Evolutionary conservation across 1,140 invertebrate genomes (phyloP).

Genomic region (Lepidurus packardi): DNA sequence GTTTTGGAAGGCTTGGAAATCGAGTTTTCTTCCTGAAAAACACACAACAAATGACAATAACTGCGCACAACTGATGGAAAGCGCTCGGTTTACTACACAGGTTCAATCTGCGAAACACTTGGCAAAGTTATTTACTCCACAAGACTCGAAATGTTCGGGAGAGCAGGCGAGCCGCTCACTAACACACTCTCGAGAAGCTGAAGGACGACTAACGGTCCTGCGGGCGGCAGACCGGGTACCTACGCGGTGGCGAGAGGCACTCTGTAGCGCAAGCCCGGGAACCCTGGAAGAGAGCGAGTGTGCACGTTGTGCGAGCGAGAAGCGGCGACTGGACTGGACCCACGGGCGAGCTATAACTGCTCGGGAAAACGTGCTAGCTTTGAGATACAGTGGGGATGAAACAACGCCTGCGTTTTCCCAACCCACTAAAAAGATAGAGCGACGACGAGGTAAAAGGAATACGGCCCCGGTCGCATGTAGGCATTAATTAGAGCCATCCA

Average conservation of each 20-base stretch:
- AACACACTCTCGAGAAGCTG: not conserved
- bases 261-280: not conserved
- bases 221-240: not conserved
- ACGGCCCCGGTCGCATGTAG: slow-evolving; percentile 11
- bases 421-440: not conserved
- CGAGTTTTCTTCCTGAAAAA: no score
- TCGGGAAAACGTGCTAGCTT: not conserved
- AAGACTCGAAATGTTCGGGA: no score
- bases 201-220: not conserved
- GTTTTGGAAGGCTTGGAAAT: no score
- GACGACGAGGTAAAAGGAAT: not conserved
- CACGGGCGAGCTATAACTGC: not conserved
- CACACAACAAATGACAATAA: no score
- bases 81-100: no score
- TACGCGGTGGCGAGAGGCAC: not conserved
- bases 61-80: no score
- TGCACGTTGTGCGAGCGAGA: not conserved
- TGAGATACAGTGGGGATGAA: not conserved
- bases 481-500: slow-evolving; percentile 21
- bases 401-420: not conserved
- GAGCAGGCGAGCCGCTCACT: not conserved
- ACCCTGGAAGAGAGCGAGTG: not conserved
- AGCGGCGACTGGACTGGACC: not conserved
- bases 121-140: no score
- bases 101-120: no score